Evolutionary conservation across 1,140 invertebrate species (phyloP).

Genomic region (Meloidogyne exigua): DNA sequence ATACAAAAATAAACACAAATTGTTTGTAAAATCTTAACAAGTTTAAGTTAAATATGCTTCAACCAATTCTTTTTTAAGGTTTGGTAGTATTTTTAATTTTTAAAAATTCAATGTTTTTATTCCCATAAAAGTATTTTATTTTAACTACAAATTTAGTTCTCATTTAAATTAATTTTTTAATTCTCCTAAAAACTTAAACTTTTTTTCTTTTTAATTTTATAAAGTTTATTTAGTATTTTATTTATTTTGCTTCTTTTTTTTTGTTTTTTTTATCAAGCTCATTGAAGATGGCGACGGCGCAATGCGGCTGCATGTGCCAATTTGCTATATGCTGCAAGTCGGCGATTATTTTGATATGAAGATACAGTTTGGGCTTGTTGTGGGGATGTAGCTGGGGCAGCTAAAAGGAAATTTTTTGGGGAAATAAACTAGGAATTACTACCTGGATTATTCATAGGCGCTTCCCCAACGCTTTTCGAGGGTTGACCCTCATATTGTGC

Average conservation of each 20-base stretch:
- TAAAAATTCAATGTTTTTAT: too few relatives aligned
- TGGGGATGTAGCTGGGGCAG: neutral
- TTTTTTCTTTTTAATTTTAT: too few relatives aligned
- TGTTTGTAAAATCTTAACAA: neutral
- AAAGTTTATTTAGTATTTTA: too few relatives aligned
- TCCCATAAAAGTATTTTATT: too few relatives aligned
- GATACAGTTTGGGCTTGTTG: neutral
- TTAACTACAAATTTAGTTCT: too few relatives aligned
- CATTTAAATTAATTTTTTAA: too few relatives aligned
- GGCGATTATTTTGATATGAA: slow-evolving; percentile 12
- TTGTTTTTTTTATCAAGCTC: neutral
- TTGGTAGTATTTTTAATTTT: too few relatives aligned
- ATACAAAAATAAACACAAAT: neutral
- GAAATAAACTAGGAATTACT: too few relatives aligned
- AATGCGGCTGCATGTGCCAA: slow-evolving; percentile 38
- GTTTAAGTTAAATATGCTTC: too few relatives aligned
- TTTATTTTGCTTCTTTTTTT: neutral
- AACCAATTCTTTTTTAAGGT: too few relatives aligned
- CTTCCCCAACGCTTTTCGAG: neutral
- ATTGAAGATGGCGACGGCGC: slow-evolving; percentile 32
- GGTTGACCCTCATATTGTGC: neutral
- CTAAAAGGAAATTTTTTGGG: neutral
- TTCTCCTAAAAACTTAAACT: too few relatives aligned
- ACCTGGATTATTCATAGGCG: neutral
- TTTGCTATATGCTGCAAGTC: slow-evolving; percentile 37